Base-by-base conservation (phyloP, 2,888 invertebrate species). In the Gasteruption jaculator region DNA sequence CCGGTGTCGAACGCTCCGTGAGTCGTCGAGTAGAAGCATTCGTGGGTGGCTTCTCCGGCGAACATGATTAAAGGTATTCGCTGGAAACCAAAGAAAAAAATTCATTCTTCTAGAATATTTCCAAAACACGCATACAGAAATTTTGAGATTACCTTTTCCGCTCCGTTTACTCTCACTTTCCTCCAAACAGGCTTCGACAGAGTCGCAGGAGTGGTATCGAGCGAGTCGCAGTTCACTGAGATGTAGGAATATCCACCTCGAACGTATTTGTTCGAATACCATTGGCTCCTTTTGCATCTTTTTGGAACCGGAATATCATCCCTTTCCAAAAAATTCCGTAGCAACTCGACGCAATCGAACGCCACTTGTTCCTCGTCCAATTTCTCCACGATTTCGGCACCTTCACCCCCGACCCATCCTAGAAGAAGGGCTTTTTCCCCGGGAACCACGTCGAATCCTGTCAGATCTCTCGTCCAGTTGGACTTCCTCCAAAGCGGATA, bases 1-100 rank as follows among this genome's bases (percentile, higher is more conserved):
- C 81, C 82, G 4, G 78, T 76, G 46, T 78, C 76, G 53, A 74
- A 81, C 25, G 83, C 84, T 5, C 84, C 84, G 57, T 84, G 83
- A 8, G 80, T 78, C 5, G 84, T 83, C 1, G 83, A 82, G 61
- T 79, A 83, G 60, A 75, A 76, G 34, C 69, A 63, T 19, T 72
- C 67, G 54, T 79, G 78, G 11, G 77, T 74, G 4, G 81, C 82
- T 69, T 84, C 83, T 15, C 83, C 84, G 37, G 83, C 83, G 38
- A 83, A 73, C 49, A 80, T 58, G 39, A 83, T 60, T 41, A 76
- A 63, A 6, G 81, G 79, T 39, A 61, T 38, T 37, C 53, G 49
- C 72, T 73, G 51, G 3, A 60, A 45, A 58, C 18, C 48, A 12
- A 43, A 42, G 38, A 11, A 33, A 38, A 15, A n/a, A 26, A 37